phyloP scores from a whole-genome alignment of 2,797 vertebrate genomes.

The Bradypodion ventrale region DNA sequence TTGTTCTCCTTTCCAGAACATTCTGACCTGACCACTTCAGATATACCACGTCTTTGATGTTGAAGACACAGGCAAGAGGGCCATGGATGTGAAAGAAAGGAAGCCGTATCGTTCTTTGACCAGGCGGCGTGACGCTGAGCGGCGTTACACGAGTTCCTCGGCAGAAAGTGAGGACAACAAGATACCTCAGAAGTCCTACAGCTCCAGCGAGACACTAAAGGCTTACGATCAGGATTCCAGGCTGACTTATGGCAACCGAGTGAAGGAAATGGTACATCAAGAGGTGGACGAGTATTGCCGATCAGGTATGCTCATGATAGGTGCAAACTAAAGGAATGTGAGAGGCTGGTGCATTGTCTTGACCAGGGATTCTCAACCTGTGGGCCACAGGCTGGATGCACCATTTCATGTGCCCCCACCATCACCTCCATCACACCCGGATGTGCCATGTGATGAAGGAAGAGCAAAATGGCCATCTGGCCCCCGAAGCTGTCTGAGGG shows the following conservation, averaged over 20 bases:
- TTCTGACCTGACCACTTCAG: slow-evolving; percentile 56
- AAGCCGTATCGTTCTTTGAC: slow-evolving; percentile 97
- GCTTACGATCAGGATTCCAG: slow-evolving; percentile 96
- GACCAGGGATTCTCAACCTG: too few species aligned
- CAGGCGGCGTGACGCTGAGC: slow-evolving; percentile 89
- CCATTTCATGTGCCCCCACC: too few species aligned
- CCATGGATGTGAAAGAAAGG: slow-evolving; percentile 98
- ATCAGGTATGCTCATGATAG: slow-evolving; percentile 76
- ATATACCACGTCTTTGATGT: slow-evolving; percentile 75
- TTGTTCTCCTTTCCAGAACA: slow-evolving; percentile 59
- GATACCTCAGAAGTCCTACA: slow-evolving; percentile 93
- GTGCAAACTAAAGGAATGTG: background rate
- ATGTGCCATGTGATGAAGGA: too few species aligned
- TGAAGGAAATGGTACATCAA: slow-evolving; percentile 95
- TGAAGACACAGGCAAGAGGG: slow-evolving; percentile 77
- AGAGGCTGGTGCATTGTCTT: too few species aligned
- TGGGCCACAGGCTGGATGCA: too few species aligned
- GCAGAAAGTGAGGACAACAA: slow-evolving; percentile 94
- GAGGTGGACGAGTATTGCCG: slow-evolving; percentile 93
- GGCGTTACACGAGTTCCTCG: slow-evolving; percentile 94
- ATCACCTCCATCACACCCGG: too few species aligned
- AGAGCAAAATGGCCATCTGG: too few species aligned
- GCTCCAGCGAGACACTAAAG: slow-evolving; percentile 98
- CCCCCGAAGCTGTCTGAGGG: too few species aligned
- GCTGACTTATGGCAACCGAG: slow-evolving; percentile 86